These are phyloP conservation scores for Tetanocera ferruginea DNA, from an alignment of 2,888 invertebrate species.

Conservation along the genomic window DNA sequence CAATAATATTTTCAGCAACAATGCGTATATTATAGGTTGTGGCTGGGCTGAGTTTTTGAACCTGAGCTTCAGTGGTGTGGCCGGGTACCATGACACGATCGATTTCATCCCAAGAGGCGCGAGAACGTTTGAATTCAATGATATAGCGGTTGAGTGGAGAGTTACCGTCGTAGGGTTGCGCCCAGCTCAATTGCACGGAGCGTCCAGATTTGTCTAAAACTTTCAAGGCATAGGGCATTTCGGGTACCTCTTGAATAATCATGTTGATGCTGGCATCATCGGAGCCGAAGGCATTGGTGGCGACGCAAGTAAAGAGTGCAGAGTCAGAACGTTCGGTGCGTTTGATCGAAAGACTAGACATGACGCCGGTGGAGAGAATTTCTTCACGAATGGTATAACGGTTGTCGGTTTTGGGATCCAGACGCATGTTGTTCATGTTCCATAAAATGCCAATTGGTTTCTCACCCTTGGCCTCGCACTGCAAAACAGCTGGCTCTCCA, in stretches of 20 bases:
- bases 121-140: conserved; percentile 91
- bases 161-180: conserved; percentile 92
- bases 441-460: conserved; percentile 95
- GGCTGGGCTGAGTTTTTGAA: conserved; percentile 89
- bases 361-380: conserved; percentile 87
- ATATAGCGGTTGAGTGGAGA: conserved; percentile 90
- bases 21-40: conserved; percentile 94
- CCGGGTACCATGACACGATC: conserved; percentile 92
- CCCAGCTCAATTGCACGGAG: conserved; percentile 92
- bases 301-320: conserved; percentile 91
- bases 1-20: conserved; percentile 93
- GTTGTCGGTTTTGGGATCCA: conserved; percentile 90
- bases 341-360: conserved; percentile 90
- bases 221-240: conserved; percentile 90
- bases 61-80: conserved; percentile 89
- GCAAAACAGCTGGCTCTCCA: conserved; percentile 90
- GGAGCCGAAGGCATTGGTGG: conserved; percentile 93
- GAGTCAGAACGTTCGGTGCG: conserved; percentile 90
- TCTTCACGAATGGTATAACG: conserved; percentile 88
- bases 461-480: conserved; percentile 94
- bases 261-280: conserved; percentile 96
- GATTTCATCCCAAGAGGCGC: conserved; percentile 86
- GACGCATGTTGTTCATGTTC: conserved; percentile 94
- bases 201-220: conserved; percentile 92
- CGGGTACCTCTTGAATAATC: conserved; percentile 87